Evolutionary conservation across 2,113 vertebrate species (phyloP).

Genomic region (Dromiciops gliroides): DNA sequence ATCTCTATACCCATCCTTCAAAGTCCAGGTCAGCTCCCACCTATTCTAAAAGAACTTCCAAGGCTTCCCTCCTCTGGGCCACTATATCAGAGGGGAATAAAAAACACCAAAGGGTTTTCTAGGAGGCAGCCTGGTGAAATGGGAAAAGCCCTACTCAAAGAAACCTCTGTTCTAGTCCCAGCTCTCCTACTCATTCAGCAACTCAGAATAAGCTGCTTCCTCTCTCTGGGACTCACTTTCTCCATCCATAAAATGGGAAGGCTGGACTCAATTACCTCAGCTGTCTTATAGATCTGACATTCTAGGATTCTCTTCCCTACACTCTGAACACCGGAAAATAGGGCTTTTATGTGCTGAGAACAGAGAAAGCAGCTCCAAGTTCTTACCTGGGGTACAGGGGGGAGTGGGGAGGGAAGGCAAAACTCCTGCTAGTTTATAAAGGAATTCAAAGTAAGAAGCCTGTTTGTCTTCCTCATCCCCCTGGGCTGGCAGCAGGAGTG

Average conservation of each 20-base stretch:
- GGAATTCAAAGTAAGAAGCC: conserved; percentile 4
- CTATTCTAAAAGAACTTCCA: neutral
- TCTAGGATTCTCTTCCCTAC: neutral
- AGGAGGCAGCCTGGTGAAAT: neutral
- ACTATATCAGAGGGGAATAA: neutral
- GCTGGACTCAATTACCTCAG: neutral
- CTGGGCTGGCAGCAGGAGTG: neutral
- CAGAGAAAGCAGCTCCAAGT: neutral
- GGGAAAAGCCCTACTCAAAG: neutral
- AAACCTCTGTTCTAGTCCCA: neutral
- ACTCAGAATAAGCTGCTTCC: neutral
- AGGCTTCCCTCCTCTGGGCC: neutral
- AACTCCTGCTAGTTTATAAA: conserved; percentile 17
- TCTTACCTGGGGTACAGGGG: neutral
- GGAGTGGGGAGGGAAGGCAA: neutral
- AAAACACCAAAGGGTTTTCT: neutral
- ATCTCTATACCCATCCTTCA: neutral
- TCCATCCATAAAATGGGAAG: neutral
- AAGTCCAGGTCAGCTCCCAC: neutral
- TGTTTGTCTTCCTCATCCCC: neutral
- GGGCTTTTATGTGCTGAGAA: neutral
- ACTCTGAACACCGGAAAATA: neutral
- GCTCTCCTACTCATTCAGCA: neutral
- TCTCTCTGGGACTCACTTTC: neutral
- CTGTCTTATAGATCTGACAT: neutral